These are phyloP conservation scores for Leguminivora glycinivorella DNA, from an alignment of 1,140 invertebrate species.

Conservation along the genomic window DNA sequence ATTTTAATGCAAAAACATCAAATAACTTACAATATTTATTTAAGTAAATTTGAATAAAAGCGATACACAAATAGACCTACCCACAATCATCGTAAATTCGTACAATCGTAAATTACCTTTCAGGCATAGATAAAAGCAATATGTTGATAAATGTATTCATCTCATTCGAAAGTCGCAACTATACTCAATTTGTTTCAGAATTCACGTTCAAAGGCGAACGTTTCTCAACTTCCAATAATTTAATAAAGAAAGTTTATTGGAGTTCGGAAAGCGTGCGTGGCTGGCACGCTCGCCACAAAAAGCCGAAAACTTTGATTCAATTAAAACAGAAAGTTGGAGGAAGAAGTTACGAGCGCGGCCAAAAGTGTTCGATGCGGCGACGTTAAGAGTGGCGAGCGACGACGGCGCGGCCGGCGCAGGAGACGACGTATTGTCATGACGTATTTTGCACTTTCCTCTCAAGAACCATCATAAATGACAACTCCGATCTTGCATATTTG, in stretches of 20 bases:
- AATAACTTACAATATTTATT: neutral
- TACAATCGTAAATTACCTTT: slow-evolving; percentile 27
- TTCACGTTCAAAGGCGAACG: slow-evolving; percentile 70
- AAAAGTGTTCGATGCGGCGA: slow-evolving; percentile 49
- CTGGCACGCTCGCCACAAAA: slow-evolving; percentile 75
- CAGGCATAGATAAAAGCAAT: slow-evolving; percentile 23
- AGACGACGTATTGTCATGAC: neutral
- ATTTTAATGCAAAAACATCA: neutral
- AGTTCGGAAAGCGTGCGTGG: slow-evolving; percentile 67
- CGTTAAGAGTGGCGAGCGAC: slow-evolving; percentile 6
- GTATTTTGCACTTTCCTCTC: neutral
- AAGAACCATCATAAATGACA: neutral
- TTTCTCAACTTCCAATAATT: slow-evolving; percentile 77
- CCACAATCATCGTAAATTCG: neutral
- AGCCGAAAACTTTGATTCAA: slow-evolving; percentile 78
- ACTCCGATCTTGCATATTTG: neutral
- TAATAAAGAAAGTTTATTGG: slow-evolving; percentile 75
- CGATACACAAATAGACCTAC: neutral
- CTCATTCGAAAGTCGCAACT: slow-evolving; percentile 54
- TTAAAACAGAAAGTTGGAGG: slow-evolving; percentile 73
- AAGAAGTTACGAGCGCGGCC: slow-evolving; percentile 69
- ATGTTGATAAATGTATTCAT: neutral
- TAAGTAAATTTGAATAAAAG: neutral
- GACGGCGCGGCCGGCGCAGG: neutral
- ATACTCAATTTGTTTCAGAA: slow-evolving; percentile 64